Evolutionary conservation across 2,113 vertebrate genomes (phyloP), one percentile per base, ranked within the genome.

Genomic region (Lepus europaeus): DNA sequence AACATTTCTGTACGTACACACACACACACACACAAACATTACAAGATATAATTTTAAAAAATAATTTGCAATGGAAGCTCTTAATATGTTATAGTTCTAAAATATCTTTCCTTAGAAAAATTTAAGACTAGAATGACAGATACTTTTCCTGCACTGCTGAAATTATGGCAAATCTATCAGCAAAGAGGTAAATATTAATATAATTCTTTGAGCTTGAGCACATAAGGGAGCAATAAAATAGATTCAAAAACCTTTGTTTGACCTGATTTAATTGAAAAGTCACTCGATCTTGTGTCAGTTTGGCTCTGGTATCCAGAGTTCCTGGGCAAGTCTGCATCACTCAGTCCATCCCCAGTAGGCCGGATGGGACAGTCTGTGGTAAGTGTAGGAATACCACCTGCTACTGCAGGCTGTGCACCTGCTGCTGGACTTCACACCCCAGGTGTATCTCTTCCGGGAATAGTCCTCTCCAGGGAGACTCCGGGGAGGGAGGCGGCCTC

Each of bases 371-470:
- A 76, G 83, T 94, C 95, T 79, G 51, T 64, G 88, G 68, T 96
- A 96, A 83, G 22, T 33, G 31, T n/a, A 16, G 33, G 90, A 16
- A 72, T 7, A 72, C 89, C 90, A 93, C 13, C 93, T 89, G 56
- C n/a, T 72, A 56, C 90, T 92, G 59, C 82, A 78, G 59, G 36
- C 17, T 20, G 74, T 68, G 19, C 49, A 91, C 61, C 53, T 72
- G 82, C 31, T 22, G 22, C 33, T 69, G 72, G 96, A 94, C 70
- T 87, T 95, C 61, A 69, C 22, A n/a, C 79, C 95, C 97, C 97
- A 97, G 59, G 90, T 83, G 49, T 91, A 97, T 72, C 92, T 95
- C 49, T 88, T 81, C 3, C 89, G 96, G n/a, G 87, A 95, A 91
- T 31, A 95, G 95, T 96, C 72, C 39, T 96, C 96, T 83, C 94